These are phyloP conservation scores for Diarsia dahlii DNA, from an alignment of 2,888 invertebrate genomes.

Conservation along the genomic window DNA sequence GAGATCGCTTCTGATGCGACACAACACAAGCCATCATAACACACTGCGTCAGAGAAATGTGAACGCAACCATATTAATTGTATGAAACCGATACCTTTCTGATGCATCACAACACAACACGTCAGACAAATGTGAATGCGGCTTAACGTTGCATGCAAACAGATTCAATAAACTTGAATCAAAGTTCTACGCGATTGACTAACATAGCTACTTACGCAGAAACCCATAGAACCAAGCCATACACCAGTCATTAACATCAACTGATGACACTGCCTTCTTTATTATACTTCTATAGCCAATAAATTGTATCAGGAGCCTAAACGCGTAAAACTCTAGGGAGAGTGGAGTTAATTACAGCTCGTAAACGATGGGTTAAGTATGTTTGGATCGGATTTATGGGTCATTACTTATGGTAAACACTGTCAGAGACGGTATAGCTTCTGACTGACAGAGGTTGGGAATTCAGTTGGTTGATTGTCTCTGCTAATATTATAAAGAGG, in stretches of 20 bases:
- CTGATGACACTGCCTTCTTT: constrained; percentile 11
- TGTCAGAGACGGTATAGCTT: constrained; percentile 1
- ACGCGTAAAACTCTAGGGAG: constrained; percentile 24
- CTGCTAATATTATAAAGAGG: no score
- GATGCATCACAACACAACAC: no score
- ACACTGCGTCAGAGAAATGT: no score
- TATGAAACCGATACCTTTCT: no score
- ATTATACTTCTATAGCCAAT: constrained; percentile 14
- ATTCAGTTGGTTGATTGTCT: background rate
- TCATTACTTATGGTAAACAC: constrained; percentile 25
- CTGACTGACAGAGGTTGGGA: background rate
- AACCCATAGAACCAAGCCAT: background rate
- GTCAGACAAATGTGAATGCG: no score
- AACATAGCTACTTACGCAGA: background rate
- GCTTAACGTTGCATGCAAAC: no score
- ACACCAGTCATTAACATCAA: background rate
- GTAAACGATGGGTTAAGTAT: constrained; percentile 28
- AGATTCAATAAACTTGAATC: no score
- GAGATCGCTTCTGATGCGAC: no score
- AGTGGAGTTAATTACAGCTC: constrained; percentile 22
- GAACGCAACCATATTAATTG: no score
- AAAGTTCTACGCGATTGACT: no score
- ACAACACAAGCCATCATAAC: no score
- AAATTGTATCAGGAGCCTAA: constrained; percentile 23
- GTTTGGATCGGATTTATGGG: constrained; percentile 31